phyloP scores from a whole-genome alignment of 1,140 invertebrate species.

The Calephelis virginiensis region DNA sequence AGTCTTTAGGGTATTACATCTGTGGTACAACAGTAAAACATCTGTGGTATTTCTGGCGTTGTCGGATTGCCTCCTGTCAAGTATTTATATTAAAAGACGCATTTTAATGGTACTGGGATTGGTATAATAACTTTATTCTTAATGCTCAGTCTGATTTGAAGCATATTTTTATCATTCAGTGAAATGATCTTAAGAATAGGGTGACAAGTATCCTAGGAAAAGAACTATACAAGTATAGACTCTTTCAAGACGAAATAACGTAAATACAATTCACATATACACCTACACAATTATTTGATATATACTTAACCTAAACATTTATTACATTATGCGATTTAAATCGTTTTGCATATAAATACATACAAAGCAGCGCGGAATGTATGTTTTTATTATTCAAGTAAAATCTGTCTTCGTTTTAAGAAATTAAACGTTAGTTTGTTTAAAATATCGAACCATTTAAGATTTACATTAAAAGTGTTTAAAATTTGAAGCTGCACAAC shows the following conservation, averaged over 20 bases:
- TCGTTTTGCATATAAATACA: slow-evolving; percentile 40
- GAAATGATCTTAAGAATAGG: slow-evolving; percentile 52
- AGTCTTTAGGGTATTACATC: no score
- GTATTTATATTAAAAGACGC: no score
- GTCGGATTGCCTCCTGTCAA: no score
- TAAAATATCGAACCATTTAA: no score
- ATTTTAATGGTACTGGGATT: no score
- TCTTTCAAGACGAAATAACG: slow-evolving; percentile 11
- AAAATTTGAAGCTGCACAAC: no score
- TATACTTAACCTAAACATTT: slow-evolving; percentile 38
- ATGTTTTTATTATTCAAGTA: slow-evolving; percentile 20
- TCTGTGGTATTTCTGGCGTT: no score
- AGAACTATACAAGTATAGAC: slow-evolving; percentile 11
- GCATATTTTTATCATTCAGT: slow-evolving; percentile 54
- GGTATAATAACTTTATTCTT: slow-evolving; percentile 22
- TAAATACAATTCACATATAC: slow-evolving; percentile 21
- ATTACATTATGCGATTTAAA: slow-evolving; percentile 39
- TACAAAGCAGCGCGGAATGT: slow-evolving; percentile 56
- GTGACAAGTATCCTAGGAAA: slow-evolving; percentile 32
- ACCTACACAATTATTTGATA: slow-evolving; percentile 24
- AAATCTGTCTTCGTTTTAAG: background rate
- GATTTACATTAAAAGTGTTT: no score
- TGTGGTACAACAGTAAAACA: no score
- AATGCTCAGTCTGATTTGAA: background rate
- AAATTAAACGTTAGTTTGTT: background rate